These are phyloP conservation scores for Philereme transversata DNA, from an alignment of 2,888 invertebrate genomes.

Conservation along the genomic window DNA sequence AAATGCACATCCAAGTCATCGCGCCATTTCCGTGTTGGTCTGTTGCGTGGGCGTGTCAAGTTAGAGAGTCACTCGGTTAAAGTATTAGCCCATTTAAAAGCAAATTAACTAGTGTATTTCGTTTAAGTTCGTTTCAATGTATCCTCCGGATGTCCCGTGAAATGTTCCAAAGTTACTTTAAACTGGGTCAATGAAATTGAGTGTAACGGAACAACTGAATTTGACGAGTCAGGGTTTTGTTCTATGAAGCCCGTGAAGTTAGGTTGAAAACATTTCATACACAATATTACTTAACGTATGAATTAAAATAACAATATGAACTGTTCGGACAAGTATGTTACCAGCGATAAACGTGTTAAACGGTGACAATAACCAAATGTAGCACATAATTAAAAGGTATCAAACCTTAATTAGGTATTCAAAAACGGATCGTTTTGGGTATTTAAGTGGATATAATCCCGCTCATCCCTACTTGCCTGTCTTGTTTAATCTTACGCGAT, in stretches of 20 bases:
- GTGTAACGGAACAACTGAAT: conserved; percentile 20
- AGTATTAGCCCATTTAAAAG: too few relatives aligned
- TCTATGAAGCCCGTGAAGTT: neutral
- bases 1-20: too few relatives aligned
- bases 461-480: conserved; percentile 23
- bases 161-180: conserved; percentile 17
- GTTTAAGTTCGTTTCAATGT: conserved; percentile 15
- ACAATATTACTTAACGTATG: too few relatives aligned
- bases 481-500: conserved; percentile 24
- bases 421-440: conserved; percentile 15
- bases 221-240: conserved; percentile 13
- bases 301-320: too few relatives aligned
- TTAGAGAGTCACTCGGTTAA: too few relatives aligned
- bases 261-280: too few relatives aligned
- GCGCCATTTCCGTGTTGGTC: too few relatives aligned
- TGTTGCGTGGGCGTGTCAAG: too few relatives aligned
- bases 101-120: conserved; percentile 1
- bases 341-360: too few relatives aligned
- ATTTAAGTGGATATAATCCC: conserved; percentile 30
- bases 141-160: conserved; percentile 12
- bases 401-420: conserved; percentile 6
- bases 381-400: too few relatives aligned
- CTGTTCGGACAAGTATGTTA: too few relatives aligned
- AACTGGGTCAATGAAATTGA: conserved; percentile 26
- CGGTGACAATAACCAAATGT: too few relatives aligned